Conservation (phyloP, 1,140 invertebrate species). For the Drosophila carrolli region DNA sequence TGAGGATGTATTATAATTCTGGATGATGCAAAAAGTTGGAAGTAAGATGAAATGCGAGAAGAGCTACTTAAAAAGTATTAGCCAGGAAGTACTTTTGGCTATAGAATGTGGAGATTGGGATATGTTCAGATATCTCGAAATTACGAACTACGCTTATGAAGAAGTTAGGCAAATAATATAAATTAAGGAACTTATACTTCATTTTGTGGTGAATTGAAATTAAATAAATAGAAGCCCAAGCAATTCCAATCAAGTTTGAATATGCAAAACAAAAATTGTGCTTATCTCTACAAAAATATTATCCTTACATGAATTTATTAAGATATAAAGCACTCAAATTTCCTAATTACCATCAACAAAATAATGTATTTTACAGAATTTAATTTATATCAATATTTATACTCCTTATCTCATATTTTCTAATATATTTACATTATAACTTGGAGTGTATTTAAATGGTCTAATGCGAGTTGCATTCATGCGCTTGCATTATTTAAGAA, state of each 20-base stretch:
- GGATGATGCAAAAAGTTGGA: slow-evolving; percentile 26
- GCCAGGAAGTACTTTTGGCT: slow-evolving; percentile 20
- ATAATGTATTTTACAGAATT: no score
- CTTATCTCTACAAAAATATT: no score
- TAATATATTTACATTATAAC: background rate
- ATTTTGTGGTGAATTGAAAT: no score
- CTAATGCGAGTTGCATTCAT: slow-evolving; percentile 43
- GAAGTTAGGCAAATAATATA: no score
- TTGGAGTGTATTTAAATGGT: slow-evolving; percentile 4
- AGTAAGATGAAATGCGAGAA: slow-evolving; percentile 19
- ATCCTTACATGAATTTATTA: no score
- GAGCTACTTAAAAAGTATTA: slow-evolving; percentile 22
- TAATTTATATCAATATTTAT: background rate
- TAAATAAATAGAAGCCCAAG: no score
- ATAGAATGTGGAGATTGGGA: slow-evolving; percentile 9
- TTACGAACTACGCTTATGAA: background rate
- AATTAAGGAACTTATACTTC: no score
- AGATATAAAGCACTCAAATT: no score
- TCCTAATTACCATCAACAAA: no score
- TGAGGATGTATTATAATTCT: slow-evolving; percentile 19
- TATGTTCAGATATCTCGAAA: background rate
- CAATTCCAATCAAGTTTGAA: no score
- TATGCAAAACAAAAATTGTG: no score
- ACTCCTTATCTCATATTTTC: background rate
- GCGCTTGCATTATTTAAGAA: slow-evolving; percentile 55